Conservation (phyloP, 1,140 invertebrate species). For the Drosophila obscura region DNA sequence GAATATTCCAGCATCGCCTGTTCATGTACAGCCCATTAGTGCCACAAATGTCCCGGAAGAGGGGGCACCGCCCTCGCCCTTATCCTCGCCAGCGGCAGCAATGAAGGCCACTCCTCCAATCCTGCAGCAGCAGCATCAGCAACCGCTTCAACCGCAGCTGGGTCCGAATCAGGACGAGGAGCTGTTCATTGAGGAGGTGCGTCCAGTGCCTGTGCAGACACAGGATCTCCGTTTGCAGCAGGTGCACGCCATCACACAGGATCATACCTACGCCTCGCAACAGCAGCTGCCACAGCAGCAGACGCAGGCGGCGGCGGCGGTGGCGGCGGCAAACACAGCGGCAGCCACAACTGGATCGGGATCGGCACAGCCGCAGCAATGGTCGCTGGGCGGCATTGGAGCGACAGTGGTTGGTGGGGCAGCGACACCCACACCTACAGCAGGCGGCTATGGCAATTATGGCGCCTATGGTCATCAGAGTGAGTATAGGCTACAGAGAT, state of each 20-base stretch:
- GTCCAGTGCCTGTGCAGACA: conserved; percentile 80
- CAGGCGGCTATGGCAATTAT: conserved; percentile 38
- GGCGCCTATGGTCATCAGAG: conserved; percentile 62
- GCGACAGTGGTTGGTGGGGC: conserved; percentile 50
- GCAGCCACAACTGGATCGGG: conserved; percentile 10
- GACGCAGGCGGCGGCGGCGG: conserved; percentile 18
- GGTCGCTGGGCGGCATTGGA: conserved; percentile 79
- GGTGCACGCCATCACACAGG: conserved; percentile 88
- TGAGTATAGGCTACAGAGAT: conserved; percentile 37
- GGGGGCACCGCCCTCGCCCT: too few species aligned
- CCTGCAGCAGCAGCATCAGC: conserved; percentile 19
- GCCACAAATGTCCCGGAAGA: too few species aligned
- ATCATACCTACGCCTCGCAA: conserved; percentile 91
- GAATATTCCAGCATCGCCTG: too few species aligned
- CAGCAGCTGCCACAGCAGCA: conserved; percentile 85
- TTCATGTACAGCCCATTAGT: too few species aligned
- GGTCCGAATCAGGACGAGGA: conserved; percentile 67
- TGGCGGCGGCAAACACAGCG: conserved; percentile 14
- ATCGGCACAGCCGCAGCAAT: conserved; percentile 59
- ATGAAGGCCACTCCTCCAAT: conserved; percentile 4
- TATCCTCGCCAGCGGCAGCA: neutral
- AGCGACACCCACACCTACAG: conserved; percentile 23
- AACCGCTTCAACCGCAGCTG: conserved; percentile 37
- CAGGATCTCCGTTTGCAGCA: conserved; percentile 84
- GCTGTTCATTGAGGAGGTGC: conserved; percentile 83